phyloP scores from a whole-genome alignment of 2,113 vertebrate species.

The Cyrtonyx montezumae region DNA sequence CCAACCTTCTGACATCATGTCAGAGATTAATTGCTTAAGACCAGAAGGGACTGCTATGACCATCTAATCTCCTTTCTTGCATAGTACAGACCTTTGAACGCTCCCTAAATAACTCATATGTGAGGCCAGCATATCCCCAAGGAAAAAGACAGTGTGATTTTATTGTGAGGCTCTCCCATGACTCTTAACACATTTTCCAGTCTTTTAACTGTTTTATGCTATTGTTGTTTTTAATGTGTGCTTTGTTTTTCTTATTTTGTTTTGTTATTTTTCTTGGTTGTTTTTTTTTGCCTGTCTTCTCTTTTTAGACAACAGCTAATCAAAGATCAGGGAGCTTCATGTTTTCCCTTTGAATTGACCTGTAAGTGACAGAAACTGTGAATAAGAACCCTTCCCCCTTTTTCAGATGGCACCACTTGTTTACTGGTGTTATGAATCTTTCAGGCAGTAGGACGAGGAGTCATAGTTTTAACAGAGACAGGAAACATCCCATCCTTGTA shows the following conservation, averaged over 20 bases:
- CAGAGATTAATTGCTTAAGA: constrained; percentile 42
- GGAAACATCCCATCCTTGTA: neutral
- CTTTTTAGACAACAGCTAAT: neutral
- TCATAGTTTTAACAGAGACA: neutral
- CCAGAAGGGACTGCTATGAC: constrained; percentile 26
- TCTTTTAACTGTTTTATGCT: neutral
- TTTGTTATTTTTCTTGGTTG: neutral
- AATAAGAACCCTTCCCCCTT: neutral
- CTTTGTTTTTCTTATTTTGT: neutral
- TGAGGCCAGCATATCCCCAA: constrained; percentile 20
- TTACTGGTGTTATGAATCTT: neutral
- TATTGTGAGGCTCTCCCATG: neutral
- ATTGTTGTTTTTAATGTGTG: neutral
- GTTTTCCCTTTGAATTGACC: neutral
- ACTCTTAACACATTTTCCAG: neutral
- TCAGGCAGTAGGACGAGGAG: neutral
- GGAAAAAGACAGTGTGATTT: constrained; percentile 20
- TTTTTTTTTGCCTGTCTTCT: neutral
- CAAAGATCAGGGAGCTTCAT: neutral
- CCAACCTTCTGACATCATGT: constrained; percentile 21
- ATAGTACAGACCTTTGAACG: constrained; percentile 15
- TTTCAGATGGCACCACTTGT: neutral
- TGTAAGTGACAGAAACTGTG: neutral
- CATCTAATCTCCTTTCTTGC: constrained; percentile 64
- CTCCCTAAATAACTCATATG: constrained; percentile 23